These are phyloP conservation scores for Grantiella picta DNA, from an alignment of 2,113 vertebrate genomes.

Conservation along the genomic window DNA sequence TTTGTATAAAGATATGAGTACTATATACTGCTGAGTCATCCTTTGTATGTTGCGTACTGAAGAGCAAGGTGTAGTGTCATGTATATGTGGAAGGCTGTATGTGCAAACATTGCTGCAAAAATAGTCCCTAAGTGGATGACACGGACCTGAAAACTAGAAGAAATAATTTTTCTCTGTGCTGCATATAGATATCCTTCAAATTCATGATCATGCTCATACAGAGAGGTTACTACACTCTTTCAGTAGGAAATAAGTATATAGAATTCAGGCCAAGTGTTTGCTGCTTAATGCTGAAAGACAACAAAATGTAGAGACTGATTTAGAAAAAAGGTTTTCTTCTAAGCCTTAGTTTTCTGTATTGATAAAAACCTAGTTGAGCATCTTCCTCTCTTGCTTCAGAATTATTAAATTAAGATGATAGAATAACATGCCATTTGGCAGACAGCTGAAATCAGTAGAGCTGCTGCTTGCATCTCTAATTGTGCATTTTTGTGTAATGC, in stretches of 20 bases:
- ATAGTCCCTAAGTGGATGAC: neutral
- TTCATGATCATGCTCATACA: neutral
- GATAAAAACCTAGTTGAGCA: neutral
- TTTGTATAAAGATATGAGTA: neutral
- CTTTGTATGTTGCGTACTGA: fast-evolving
- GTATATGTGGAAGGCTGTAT: neutral
- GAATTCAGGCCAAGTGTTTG: neutral
- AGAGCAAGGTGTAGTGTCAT: neutral
- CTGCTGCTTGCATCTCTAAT: neutral
- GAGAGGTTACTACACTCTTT: neutral
- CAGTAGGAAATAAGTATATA: neutral
- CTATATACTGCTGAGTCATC: neutral
- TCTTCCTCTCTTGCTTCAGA: neutral
- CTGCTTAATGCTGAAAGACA: neutral
- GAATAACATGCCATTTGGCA: neutral
- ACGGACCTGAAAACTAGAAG: neutral
- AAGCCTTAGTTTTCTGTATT: neutral
- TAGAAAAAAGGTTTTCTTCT: neutral
- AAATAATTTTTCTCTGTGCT: neutral
- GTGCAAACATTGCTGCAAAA: neutral
- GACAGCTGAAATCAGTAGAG: neutral
- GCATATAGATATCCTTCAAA: neutral
- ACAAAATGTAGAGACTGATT: neutral
- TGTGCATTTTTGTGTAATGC: neutral
- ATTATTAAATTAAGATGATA: neutral